Evolutionary conservation across 2,113 vertebrate genomes (phyloP).

Genomic region (Carettochelys insculpta): DNA sequence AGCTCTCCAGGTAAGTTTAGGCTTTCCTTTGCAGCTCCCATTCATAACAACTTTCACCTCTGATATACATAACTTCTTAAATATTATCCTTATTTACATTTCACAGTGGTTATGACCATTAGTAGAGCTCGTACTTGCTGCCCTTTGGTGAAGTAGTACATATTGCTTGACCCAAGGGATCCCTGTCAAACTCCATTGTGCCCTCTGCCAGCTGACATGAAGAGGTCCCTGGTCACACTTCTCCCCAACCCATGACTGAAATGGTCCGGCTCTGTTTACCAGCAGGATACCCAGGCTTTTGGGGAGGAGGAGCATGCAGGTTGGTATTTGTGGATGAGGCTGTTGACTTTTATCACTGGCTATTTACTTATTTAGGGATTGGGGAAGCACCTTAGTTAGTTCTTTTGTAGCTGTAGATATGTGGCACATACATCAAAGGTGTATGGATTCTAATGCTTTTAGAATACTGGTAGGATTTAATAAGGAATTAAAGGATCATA

Average conservation of each 20-base stretch:
- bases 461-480: neutral
- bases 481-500: neutral
- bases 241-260: neutral
- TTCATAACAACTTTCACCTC: too few species aligned
- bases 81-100: neutral
- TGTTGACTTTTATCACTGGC: neutral
- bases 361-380: neutral
- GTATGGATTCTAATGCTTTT: neutral
- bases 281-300: neutral
- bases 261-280: neutral
- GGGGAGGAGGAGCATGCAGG: neutral
- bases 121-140: neutral
- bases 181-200: neutral
- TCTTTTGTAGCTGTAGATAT: neutral
- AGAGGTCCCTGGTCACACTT: neutral
- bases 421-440: neutral
- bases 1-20: too few species aligned
- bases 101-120: neutral
- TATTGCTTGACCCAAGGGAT: neutral
- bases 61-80: neutral
- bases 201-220: neutral
- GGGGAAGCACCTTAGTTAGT: neutral
- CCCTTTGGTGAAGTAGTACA: neutral
- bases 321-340: neutral
- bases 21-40: too few species aligned